Conservation (phyloP, 37 sponge, comb jelly and placozoan genomes). For the Spongilla lacustris region DNA sequence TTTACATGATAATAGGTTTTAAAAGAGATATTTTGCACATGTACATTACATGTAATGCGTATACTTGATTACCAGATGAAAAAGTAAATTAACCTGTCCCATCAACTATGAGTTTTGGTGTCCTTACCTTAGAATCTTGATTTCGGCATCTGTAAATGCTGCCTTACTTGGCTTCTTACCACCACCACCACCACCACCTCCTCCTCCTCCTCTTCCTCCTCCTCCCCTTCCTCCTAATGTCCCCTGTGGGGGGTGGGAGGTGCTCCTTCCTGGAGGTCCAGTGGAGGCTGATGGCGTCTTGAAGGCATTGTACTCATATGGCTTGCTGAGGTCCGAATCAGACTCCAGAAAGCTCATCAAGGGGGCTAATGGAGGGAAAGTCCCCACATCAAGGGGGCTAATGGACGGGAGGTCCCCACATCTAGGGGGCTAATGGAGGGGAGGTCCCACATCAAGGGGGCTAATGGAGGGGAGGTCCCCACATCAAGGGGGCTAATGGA, state of each 20-base stretch:
- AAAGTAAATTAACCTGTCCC: too few species aligned
- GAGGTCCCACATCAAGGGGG: too few species aligned
- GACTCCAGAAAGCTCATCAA: constrained; percentile 72
- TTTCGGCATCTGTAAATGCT: constrained; percentile 53
- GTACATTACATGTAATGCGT: too few species aligned
- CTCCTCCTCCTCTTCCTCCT: background rate
- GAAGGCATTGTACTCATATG: constrained; percentile 9
- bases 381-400: background rate
- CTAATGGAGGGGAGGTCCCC: too few species aligned
- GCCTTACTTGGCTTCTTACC: constrained; percentile 6
- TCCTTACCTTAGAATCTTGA: constrained; percentile 62
- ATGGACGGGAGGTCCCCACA: too few species aligned
- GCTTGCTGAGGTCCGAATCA: constrained; percentile 36
- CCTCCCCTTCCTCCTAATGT: too few species aligned
- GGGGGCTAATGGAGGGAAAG: constrained; percentile 18
- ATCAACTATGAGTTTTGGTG: too few species aligned
- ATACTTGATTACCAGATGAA: too few species aligned
- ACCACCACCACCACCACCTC: background rate
- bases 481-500: too few species aligned
- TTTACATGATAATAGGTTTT: too few species aligned
- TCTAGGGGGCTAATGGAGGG: too few species aligned
- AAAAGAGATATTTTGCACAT: too few species aligned
- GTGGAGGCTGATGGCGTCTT: background rate
- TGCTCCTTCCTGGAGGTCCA: background rate
- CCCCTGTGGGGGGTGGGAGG: background rate